phyloP scores from a whole-genome alignment of 2,797 vertebrate species.

The Falco biarmicus region DNA sequence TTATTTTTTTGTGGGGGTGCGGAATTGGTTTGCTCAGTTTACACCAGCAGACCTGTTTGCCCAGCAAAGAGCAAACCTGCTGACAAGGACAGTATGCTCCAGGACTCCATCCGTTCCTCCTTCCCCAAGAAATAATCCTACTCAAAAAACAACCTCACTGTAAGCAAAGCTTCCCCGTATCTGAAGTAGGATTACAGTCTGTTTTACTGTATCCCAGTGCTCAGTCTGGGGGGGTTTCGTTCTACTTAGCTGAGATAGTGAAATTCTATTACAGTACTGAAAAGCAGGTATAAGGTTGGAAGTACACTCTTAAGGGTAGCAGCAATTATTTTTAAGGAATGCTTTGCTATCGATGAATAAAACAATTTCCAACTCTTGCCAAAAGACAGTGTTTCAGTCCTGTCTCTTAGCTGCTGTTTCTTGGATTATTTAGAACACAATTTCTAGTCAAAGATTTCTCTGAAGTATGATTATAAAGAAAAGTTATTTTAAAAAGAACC shows the following conservation, averaged over 20 bases:
- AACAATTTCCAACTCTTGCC: neutral
- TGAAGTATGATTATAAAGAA: neutral
- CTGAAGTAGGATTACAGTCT: neutral
- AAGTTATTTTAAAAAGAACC: neutral
- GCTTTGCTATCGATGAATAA: neutral
- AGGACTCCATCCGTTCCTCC: neutral
- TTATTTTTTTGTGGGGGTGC: neutral
- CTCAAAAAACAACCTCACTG: neutral
- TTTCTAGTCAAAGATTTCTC: neutral
- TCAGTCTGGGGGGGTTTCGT: neutral
- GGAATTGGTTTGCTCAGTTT: neutral
- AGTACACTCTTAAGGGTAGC: neutral
- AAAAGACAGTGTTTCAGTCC: neutral
- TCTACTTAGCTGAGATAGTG: neutral
- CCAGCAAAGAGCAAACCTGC: accelerated
- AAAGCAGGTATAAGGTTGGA: neutral
- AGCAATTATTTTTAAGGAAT: neutral
- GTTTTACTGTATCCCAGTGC: neutral
- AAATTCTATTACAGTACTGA: neutral
- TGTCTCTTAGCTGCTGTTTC: neutral
- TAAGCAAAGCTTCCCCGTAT: neutral
- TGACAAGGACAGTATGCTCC: accelerated
- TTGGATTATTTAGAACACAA: neutral
- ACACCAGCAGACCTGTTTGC: neutral
- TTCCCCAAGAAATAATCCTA: neutral